phyloP scores from a whole-genome alignment of 2,888 invertebrate genomes.

The Lithosia quadra region DNA sequence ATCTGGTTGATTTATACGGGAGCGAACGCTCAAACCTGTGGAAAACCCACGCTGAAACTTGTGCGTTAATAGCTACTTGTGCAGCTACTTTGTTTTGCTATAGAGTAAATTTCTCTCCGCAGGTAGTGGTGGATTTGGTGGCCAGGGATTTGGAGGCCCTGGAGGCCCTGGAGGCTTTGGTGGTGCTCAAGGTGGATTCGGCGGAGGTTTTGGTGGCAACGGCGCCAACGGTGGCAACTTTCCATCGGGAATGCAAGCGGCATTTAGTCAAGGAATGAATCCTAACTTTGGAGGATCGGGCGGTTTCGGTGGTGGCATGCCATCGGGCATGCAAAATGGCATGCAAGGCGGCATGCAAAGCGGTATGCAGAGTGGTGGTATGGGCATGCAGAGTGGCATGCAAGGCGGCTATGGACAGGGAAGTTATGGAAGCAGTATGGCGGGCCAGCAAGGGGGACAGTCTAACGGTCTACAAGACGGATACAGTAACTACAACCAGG shows the following conservation, averaged over 20 bases:
- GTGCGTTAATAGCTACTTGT: no score
- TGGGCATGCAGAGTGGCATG: constrained; percentile 2
- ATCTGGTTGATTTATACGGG: no score
- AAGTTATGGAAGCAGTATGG: constrained; percentile 8
- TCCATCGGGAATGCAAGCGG: constrained; percentile 13
- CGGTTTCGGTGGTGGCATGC: constrained; percentile 12
- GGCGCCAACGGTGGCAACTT: constrained; percentile 27
- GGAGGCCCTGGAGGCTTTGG: constrained; percentile 25
- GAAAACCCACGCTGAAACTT: neutral
- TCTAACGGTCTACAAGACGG: constrained; percentile 7
- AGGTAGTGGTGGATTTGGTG: constrained; percentile 44
- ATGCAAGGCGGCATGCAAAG: constrained; percentile 11
- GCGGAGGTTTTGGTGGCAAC: constrained; percentile 36
- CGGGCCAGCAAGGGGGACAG: constrained; percentile 17
- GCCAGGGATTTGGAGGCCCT: constrained; percentile 24
- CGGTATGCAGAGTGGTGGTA: constrained; percentile 6
- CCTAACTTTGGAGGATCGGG: constrained; percentile 12
- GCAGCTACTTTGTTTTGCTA: no score
- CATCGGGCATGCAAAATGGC: neutral
- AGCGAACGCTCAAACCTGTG: neutral
- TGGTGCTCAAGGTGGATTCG: constrained; percentile 23
- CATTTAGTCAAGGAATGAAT: constrained; percentile 13
- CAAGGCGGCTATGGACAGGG: constrained; percentile 15
- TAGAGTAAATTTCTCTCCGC: neutral
- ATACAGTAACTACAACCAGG: constrained; percentile 23